Percentiles rank a stretch among this genome's conserved stretches.
phyloP scores from a whole-genome alignment of 1,140 invertebrate species.

The Lithobius niger region DNA sequence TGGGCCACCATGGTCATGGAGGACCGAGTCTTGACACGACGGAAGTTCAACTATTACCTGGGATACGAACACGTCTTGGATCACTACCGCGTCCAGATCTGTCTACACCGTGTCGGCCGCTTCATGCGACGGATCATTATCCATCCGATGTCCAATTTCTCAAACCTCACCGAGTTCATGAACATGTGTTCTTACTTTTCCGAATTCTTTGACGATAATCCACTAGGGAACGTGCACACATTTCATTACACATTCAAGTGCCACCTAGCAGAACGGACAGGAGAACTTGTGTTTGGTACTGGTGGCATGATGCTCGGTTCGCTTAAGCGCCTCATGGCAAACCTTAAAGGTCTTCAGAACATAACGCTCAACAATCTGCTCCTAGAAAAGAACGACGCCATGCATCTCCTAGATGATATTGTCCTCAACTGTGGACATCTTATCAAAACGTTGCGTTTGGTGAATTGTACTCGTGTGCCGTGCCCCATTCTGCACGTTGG shows the following conservation, averaged over 20 bases:
- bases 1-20: conserved; percentile 58
- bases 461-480: conserved; percentile 58
- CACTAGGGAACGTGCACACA: conserved; percentile 24
- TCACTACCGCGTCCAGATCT: conserved; percentile 55
- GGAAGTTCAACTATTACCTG: conserved; percentile 65
- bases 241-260: conserved; percentile 64
- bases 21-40: conserved; percentile 55
- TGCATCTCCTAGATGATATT: conserved; percentile 53
- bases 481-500: conserved; percentile 62
- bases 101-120: conserved; percentile 51
- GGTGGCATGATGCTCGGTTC: conserved; percentile 44
- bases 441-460: conserved; percentile 47
- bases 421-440: conserved; percentile 42
- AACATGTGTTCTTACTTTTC: conserved; percentile 59
- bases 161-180: conserved; percentile 73
- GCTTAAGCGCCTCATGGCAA: conserved; percentile 53
- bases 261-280: conserved; percentile 39
- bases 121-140: conserved; percentile 53
- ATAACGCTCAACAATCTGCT: conserved; percentile 63
- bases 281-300: conserved; percentile 48
- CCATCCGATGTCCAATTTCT: conserved; percentile 60
- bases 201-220: conserved; percentile 33
- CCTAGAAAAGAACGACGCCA: conserved; percentile 42
- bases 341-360: conserved; percentile 46
- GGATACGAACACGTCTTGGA: conserved; percentile 64